A percentile compares a stretch with the other conserved stretches of the same genome.
phyloP scores from a whole-genome alignment of 2,888 invertebrate genomes.

The Heliconius aoede region DNA sequence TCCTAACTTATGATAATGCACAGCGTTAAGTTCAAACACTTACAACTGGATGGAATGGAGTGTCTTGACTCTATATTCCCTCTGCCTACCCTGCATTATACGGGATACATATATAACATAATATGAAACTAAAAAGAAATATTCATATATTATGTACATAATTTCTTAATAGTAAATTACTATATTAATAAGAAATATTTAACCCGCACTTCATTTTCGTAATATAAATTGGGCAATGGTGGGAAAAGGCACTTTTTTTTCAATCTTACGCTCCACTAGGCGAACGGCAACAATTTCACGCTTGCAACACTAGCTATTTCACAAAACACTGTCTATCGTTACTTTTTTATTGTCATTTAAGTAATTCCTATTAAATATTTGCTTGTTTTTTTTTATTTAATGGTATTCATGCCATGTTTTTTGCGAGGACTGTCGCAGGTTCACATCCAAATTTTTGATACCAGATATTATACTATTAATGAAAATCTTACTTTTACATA shows the following conservation, averaged over 20 bases:
- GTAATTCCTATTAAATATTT: constrained; percentile 12
- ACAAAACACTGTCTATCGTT: constrained; percentile 59
- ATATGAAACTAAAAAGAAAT: no score
- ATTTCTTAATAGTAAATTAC: not conserved
- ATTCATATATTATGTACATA: no score
- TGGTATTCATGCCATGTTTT: not conserved
- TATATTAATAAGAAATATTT: constrained; percentile 22
- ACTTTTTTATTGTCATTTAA: constrained; percentile 51
- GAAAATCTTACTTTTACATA: no score
- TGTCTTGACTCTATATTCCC: no score
- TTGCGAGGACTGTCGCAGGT: not conserved
- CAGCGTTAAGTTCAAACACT: no score
- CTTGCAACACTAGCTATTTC: constrained; percentile 76
- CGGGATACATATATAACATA: no score
- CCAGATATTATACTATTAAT: no score
- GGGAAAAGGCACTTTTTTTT: constrained; percentile 77
- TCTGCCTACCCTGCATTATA: no score
- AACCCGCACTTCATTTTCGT: constrained; percentile 59
- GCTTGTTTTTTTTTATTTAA: not conserved
- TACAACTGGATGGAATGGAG: no score
- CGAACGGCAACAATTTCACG: constrained; percentile 75
- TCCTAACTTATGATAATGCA: no score
- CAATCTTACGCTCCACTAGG: constrained; percentile 81
- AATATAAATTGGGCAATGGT: constrained; percentile 71
- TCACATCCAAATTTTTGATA: no score